Evolutionary conservation across 2,113 vertebrate species (phyloP).

Genomic region (Thalassarche chlororhynchos): DNA sequence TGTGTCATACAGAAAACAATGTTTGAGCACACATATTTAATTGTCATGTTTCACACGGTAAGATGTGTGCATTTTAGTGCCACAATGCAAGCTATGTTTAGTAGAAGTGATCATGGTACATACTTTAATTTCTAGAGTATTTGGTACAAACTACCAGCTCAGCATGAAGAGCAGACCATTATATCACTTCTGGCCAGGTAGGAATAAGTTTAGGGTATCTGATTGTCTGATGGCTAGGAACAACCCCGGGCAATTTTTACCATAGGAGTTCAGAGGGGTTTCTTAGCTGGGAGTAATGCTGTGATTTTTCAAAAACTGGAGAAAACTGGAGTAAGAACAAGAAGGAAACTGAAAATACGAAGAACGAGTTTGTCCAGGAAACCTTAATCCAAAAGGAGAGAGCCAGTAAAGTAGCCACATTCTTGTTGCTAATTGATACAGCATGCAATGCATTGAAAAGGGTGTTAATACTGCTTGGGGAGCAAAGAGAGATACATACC

Average conservation of each 20-base stretch:
- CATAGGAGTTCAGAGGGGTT: neutral
- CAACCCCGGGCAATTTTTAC: fast-evolving
- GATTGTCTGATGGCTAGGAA: neutral
- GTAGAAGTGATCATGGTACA: neutral
- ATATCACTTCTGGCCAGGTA: neutral
- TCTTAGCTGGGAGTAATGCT: neutral
- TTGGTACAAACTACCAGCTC: neutral
- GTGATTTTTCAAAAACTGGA: neutral
- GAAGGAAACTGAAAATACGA: neutral
- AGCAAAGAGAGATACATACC: neutral
- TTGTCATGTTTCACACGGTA: neutral
- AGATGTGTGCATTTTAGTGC: neutral
- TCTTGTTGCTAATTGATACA: neutral
- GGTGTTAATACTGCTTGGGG: neutral
- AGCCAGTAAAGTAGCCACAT: fast-evolving
- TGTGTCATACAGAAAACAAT: neutral
- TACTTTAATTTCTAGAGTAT: neutral
- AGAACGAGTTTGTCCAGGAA: neutral
- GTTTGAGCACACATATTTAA: neutral
- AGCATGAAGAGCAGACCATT: neutral
- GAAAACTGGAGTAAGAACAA: neutral
- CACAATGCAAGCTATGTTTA: neutral
- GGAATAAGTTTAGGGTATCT: neutral
- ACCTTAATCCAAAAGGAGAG: neutral
- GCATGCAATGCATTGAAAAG: neutral